phyloP scores from a whole-genome alignment of 2,888 invertebrate species.

The Phalangium opilio region DNA sequence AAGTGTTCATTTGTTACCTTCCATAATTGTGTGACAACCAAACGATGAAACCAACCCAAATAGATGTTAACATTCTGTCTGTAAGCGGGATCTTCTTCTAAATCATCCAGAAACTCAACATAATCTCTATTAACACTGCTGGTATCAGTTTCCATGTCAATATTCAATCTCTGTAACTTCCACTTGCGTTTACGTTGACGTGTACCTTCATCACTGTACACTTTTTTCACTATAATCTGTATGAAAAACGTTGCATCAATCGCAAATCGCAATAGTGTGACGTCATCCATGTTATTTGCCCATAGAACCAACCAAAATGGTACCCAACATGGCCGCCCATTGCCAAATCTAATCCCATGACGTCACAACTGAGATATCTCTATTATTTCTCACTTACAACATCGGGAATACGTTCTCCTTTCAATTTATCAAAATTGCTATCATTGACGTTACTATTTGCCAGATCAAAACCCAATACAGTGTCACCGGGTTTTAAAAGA shows the following conservation, averaged over 20 bases:
- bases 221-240: constrained; percentile 73
- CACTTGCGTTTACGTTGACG: constrained; percentile 61
- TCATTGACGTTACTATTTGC: constrained; percentile 85
- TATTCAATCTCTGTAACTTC: constrained; percentile 73
- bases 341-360: too few relatives aligned
- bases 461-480: constrained; percentile 65
- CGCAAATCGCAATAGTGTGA: too few relatives aligned
- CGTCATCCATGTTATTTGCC: too few relatives aligned
- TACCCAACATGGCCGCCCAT: too few relatives aligned
- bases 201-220: constrained; percentile 52
- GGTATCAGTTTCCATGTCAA: constrained; percentile 29
- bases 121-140: constrained; percentile 47
- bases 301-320: too few relatives aligned
- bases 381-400: constrained; percentile 34
- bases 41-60: constrained; percentile 22
- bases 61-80: constrained; percentile 90
- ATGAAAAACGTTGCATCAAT: constrained; percentile 3
- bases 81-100: constrained; percentile 83
- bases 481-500: constrained; percentile 65
- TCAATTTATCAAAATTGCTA: constrained; percentile 63
- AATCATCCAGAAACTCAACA: constrained; percentile 86
- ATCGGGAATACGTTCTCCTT: constrained; percentile 53
- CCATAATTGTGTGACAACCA: too few relatives aligned
- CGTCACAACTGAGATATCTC: too few relatives aligned
- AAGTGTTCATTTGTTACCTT: too few relatives aligned